Evolutionary conservation across 2,888 invertebrate species (phyloP).

Genomic region (Hirtodrosophila histrioides): DNA sequence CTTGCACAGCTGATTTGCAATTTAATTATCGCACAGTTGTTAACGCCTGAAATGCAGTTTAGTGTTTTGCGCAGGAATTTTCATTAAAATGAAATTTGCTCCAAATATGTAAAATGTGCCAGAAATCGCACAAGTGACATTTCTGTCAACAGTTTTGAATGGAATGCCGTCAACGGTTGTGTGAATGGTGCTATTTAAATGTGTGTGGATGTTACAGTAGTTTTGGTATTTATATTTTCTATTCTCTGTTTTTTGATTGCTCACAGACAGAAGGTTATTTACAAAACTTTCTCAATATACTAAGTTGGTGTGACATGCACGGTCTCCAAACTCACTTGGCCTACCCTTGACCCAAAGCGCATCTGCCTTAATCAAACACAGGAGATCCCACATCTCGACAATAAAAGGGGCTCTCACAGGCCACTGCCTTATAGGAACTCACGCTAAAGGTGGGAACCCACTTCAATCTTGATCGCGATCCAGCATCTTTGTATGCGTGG

Average conservation of each 20-base stretch:
- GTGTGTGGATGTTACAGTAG: neutral
- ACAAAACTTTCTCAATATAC: conserved; percentile 44
- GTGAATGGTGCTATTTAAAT: neutral
- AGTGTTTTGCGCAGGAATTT: conserved; percentile 54
- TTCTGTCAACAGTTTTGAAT: neutral
- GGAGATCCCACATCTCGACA: too few species aligned
- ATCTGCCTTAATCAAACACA: too few species aligned
- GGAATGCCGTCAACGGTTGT: neutral
- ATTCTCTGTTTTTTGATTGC: too few species aligned
- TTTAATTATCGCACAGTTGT: conserved; percentile 41
- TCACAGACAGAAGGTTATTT: neutral
- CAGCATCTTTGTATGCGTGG: too few species aligned
- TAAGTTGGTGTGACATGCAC: neutral
- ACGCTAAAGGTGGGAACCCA: too few species aligned
- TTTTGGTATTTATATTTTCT: neutral
- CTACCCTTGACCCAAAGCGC: too few species aligned
- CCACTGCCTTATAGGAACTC: too few species aligned
- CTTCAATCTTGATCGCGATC: too few species aligned
- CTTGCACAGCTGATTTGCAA: conserved; percentile 41
- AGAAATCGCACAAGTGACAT: conserved; percentile 8
- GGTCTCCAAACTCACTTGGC: too few species aligned
- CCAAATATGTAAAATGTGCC: conserved; percentile 26
- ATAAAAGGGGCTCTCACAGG: too few species aligned
- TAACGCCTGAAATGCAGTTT: conserved; percentile 38
- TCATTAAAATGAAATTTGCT: conserved; percentile 34